Evolutionary conservation across 2,888 invertebrate genomes (phyloP).

Genomic region (Drosophila colorata): DNA sequence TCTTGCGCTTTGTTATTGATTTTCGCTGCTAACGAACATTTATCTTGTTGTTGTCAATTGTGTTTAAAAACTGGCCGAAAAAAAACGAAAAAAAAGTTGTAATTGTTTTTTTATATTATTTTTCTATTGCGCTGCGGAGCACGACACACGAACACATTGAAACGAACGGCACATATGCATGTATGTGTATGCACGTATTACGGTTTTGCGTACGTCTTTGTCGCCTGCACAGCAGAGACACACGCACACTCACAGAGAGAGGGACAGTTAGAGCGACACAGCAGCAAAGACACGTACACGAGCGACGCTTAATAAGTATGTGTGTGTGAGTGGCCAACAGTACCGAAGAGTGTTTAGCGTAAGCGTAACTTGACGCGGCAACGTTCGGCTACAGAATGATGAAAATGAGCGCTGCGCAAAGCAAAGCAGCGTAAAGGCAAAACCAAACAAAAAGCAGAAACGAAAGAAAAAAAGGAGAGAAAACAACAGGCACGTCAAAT

Average conservation of each 20-base stretch:
- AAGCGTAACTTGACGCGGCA: conserved; percentile 66
- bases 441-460: conserved; percentile 47
- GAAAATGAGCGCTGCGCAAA: conserved; percentile 60
- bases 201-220: conserved; percentile 59
- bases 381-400: conserved; percentile 70
- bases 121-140: conserved; percentile 71
- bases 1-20: conserved; percentile 68
- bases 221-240: conserved; percentile 39
- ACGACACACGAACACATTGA: conserved; percentile 37
- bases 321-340: conserved; percentile 46
- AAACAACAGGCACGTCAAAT: conserved; percentile 53
- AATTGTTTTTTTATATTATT: conserved; percentile 32
- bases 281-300: conserved; percentile 51
- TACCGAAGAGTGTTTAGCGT: conserved; percentile 55
- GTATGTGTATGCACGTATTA: conserved; percentile 32
- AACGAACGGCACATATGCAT: conserved; percentile 20
- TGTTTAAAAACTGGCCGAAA: neutral
- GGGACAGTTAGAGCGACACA: conserved; percentile 16
- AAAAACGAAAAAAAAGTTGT: conserved; percentile 41
- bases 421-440: conserved; percentile 56
- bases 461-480: conserved; percentile 9
- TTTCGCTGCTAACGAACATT: conserved; percentile 52
- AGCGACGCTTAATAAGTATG: conserved; percentile 44
- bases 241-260: conserved; percentile 19
- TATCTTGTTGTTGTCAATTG: conserved; percentile 31